phyloP scores from a whole-genome alignment of 1,140 invertebrate genomes.

The Halyomorpha halys region DNA sequence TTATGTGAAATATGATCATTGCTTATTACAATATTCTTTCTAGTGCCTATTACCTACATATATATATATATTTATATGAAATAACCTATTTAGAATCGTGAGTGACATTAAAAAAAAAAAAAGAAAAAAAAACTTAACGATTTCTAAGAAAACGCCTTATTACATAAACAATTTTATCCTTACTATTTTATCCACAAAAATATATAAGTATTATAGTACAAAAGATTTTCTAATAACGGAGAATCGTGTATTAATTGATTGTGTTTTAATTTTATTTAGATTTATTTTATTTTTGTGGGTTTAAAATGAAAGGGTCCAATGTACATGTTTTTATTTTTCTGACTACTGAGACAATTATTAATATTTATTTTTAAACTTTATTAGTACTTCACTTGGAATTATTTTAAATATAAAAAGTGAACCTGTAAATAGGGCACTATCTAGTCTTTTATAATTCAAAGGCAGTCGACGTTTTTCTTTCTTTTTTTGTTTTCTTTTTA shows the following conservation, averaged over 20 bases:
- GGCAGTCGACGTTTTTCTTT: not conserved
- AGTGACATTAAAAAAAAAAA: too few species aligned
- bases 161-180: constrained; percentile 12
- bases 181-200: constrained; percentile 12
- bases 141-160: constrained; percentile 14
- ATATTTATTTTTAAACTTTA: constrained; percentile 13
- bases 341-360: not conserved
- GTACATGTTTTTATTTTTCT: not conserved
- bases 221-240: constrained; percentile 13
- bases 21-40: constrained; percentile 16
- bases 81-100: constrained; percentile 3
- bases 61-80: constrained; percentile 11
- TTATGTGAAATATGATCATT: constrained; percentile 11
- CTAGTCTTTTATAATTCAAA: constrained; percentile 22
- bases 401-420: constrained; percentile 22
- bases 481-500: not conserved
- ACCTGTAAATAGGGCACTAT: constrained; percentile 22
- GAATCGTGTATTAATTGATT: constrained; percentile 20
- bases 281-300: constrained; percentile 12
- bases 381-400: constrained; percentile 4
- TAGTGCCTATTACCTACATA: constrained; percentile 13
- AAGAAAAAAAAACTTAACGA: not conserved
- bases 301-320: constrained; percentile 20
- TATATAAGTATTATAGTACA: constrained; percentile 8
- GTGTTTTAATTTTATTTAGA: constrained; percentile 15